Percentiles rank a stretch among this genome's conserved stretches.
These are phyloP conservation scores for Oncorhynchus clarkii DNA, from an alignment of 2,113 vertebrate genomes.

Conservation along the genomic window DNA sequence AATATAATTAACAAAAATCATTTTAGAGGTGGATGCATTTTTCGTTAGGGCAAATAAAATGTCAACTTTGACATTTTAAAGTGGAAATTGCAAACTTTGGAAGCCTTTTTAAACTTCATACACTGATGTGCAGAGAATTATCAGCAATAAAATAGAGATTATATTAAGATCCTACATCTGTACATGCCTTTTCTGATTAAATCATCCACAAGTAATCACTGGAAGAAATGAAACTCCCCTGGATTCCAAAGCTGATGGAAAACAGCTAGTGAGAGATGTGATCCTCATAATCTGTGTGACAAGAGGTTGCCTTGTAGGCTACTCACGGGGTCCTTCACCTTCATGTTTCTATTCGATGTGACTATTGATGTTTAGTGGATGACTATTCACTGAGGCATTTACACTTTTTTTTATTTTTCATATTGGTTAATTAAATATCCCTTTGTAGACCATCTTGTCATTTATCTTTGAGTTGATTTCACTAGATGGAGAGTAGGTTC, in stretches of 20 bases:
- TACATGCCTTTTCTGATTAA: slow-evolving; percentile 54
- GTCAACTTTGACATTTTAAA: too few species aligned
- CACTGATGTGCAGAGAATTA: too few species aligned
- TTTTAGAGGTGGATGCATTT: too few species aligned
- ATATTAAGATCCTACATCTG: too few species aligned
- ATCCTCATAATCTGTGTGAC: slow-evolving; percentile 35
- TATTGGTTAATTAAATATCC: not conserved
- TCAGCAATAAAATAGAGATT: too few species aligned
- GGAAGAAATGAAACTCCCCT: slow-evolving; percentile 30
- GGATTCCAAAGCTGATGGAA: slow-evolving; percentile 27
- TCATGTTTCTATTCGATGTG: not conserved
- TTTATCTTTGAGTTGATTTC: not conserved
- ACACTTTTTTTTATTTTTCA: too few species aligned
- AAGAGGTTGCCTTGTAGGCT: slow-evolving; percentile 19
- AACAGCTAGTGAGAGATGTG: slow-evolving; percentile 22
- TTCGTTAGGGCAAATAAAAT: too few species aligned
- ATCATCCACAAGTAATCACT: slow-evolving; percentile 50
- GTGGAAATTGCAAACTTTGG: too few species aligned
- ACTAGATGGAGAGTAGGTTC: not conserved
- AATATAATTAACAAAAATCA: too few species aligned
- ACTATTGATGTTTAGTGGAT: not conserved
- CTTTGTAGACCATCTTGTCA: not conserved
- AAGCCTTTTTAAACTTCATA: too few species aligned
- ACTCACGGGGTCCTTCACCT: not conserved
- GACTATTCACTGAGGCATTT: not conserved